These are phyloP conservation scores for Temnothorax rugatulus DNA, from an alignment of 2,888 invertebrate genomes.

Conservation along the genomic window DNA sequence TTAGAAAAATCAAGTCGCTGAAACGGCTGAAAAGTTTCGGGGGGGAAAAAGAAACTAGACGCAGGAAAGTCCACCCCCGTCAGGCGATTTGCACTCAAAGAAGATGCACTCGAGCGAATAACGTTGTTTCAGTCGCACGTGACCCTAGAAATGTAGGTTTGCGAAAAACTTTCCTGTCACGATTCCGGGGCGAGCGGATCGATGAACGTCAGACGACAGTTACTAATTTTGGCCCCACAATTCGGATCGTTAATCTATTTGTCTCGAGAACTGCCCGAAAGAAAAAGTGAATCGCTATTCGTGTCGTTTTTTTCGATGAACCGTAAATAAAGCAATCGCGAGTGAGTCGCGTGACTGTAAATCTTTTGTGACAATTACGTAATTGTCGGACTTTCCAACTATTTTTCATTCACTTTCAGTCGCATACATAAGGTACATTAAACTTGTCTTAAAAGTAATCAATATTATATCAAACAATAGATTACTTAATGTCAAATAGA, in stretches of 20 bases:
- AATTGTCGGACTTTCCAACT: neutral
- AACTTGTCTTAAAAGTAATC: neutral
- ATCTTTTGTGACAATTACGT: slow-evolving; percentile 12
- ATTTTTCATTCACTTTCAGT: slow-evolving; percentile 5
- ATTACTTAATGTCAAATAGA: neutral
- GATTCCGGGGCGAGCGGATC: slow-evolving; percentile 25
- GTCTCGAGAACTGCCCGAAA: neutral
- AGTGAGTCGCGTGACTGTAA: neutral
- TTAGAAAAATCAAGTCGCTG: slow-evolving; percentile 29
- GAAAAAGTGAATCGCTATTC: neutral
- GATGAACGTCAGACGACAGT: slow-evolving; percentile 38
- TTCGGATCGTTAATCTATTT: slow-evolving; percentile 26
- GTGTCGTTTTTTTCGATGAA: slow-evolving; percentile 15
- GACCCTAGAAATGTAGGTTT: slow-evolving; percentile 39
- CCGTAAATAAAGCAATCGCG: neutral
- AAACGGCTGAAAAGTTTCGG: slow-evolving; percentile 25
- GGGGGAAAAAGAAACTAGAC: neutral
- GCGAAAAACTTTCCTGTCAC: slow-evolving; percentile 51
- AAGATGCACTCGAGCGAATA: slow-evolving; percentile 44
- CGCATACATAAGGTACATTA: neutral
- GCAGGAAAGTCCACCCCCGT: neutral
- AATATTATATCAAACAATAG: neutral
- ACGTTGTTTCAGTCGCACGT: slow-evolving; percentile 52
- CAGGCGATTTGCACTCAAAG: slow-evolving; percentile 48
- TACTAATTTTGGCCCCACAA: slow-evolving; percentile 33